These are phyloP conservation scores for Paramuricea clavata DNA, from an alignment of 92 coral and sea anemone genomes.

Conservation along the genomic window DNA sequence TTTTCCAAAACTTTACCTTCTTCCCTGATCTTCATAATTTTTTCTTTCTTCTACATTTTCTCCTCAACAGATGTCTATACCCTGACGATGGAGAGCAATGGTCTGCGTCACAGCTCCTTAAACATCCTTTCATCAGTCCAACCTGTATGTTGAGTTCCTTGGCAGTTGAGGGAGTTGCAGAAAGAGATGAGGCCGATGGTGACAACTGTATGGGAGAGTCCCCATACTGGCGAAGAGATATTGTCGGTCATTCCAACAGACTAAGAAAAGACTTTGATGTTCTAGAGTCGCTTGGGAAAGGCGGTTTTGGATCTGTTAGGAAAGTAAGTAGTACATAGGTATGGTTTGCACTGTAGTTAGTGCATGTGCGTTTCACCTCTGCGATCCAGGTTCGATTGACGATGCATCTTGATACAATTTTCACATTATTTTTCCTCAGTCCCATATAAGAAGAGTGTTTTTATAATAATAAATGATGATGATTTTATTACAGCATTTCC, in stretches of 20 bases:
- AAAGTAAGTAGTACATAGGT: slow-evolving; percentile 77
- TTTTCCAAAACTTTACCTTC: not conserved
- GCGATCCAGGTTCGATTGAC: not conserved
- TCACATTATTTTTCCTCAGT: not conserved
- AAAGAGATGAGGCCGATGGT: slow-evolving; percentile 42
- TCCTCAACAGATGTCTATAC: slow-evolving; percentile 74
- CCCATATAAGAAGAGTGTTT: not conserved
- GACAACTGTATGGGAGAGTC: slow-evolving; percentile 80
- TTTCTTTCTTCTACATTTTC: not conserved
- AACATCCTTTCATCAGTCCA: slow-evolving; percentile 78
- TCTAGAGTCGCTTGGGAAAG: slow-evolving; percentile 92
- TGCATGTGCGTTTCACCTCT: too few relatives aligned
- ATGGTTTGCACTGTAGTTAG: not conserved
- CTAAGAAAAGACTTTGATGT: slow-evolving; percentile 91
- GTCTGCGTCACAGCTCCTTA: slow-evolving; percentile 86
- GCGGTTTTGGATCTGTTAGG: slow-evolving; percentile 95
- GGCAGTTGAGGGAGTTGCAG: slow-evolving; percentile 43
- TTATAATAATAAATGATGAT: too few relatives aligned
- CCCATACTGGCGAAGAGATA: slow-evolving; percentile 80
- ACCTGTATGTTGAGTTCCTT: slow-evolving; percentile 20
- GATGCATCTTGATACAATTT: too few relatives aligned
- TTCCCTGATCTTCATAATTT: not conserved
- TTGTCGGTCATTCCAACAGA: slow-evolving; percentile 93
- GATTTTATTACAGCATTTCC: too few relatives aligned
- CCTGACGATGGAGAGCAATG: slow-evolving; percentile 83